Conservation (phyloP, 2,888 invertebrate genomes). For the Tetanocera ferruginea region DNA sequence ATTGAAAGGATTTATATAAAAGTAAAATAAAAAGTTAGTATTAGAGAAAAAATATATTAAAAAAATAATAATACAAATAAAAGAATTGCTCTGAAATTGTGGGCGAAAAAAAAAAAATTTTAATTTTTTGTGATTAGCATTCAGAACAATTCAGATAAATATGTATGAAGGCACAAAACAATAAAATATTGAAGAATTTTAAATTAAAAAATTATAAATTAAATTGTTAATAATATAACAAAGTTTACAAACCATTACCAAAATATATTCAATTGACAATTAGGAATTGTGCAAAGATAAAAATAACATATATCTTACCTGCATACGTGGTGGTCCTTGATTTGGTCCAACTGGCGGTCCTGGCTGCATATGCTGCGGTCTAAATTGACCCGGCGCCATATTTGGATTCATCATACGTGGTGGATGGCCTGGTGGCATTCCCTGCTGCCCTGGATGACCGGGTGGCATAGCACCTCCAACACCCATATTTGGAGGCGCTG, state of each 20-base stretch:
- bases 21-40: not conserved
- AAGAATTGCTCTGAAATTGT: slow-evolving; percentile 57
- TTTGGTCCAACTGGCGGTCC: slow-evolving; percentile 74
- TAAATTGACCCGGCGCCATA: slow-evolving; percentile 73
- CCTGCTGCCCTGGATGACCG: slow-evolving; percentile 69
- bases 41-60: not conserved
- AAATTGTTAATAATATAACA: slow-evolving; percentile 20
- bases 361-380: slow-evolving; percentile 73
- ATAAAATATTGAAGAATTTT: slow-evolving; percentile 15
- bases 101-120: slow-evolving; percentile 5
- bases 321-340: slow-evolving; percentile 76
- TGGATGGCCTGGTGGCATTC: slow-evolving; percentile 71
- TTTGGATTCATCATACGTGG: slow-evolving; percentile 75
- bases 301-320: slow-evolving; percentile 64
- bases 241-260: not conserved
- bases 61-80: slow-evolving; percentile 11
- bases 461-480: slow-evolving; percentile 69
- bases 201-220: slow-evolving; percentile 27
- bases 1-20: not conserved
- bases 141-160: slow-evolving; percentile 67
- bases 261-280: slow-evolving; percentile 32
- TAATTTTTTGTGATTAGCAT: slow-evolving; percentile 52
- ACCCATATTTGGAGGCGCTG: slow-evolving; percentile 67
- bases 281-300: slow-evolving; percentile 35
- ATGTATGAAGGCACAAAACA: slow-evolving; percentile 40